Conservation (phyloP, 2,797 vertebrate genomes). For the Phataginus tetradactyla region DNA sequence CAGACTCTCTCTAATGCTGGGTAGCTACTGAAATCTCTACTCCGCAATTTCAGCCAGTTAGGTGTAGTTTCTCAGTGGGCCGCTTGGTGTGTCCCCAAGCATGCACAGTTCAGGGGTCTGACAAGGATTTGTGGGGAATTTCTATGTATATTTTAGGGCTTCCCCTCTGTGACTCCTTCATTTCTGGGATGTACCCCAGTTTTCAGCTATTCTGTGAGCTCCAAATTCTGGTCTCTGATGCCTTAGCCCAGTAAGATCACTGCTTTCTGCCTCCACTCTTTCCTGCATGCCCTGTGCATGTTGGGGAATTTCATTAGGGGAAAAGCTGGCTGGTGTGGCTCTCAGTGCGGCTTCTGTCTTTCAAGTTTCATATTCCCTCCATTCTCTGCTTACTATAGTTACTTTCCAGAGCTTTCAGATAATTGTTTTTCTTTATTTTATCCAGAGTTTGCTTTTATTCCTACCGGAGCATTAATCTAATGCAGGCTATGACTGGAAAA, state of each 20-base stretch:
- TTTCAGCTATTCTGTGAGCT: background rate
- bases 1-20: background rate
- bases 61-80: background rate
- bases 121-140: background rate
- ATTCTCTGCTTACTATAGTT: conserved; percentile 11
- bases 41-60: background rate
- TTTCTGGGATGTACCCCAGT: background rate
- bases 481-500: background rate
- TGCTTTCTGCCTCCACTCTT: background rate
- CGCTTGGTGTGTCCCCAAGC: background rate
- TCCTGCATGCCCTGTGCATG: too few species aligned
- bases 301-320: background rate
- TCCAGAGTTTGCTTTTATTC: background rate
- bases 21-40: background rate
- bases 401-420: conserved; percentile 19
- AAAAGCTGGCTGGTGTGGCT: background rate
- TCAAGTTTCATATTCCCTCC: background rate
- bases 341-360: background rate
- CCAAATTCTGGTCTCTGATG: background rate
- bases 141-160: background rate
- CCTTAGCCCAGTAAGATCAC: background rate
- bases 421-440: background rate
- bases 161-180: background rate
- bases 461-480: background rate
- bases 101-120: background rate